phyloP scores from a whole-genome alignment of 2,888 invertebrate species.

The Dascillus cervinus region DNA sequence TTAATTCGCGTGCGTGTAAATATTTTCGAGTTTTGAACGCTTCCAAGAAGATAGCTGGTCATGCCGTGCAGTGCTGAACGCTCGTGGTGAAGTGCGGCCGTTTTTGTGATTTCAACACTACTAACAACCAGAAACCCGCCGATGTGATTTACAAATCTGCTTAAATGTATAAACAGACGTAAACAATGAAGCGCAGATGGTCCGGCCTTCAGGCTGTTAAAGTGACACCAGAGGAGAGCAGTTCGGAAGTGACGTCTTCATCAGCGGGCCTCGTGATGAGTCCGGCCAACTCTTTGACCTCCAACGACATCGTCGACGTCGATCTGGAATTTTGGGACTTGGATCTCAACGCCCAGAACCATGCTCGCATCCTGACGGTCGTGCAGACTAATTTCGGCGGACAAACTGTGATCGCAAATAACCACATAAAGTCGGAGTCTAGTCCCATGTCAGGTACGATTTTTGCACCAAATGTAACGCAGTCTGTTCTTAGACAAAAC shows the following conservation, averaged over 20 bases:
- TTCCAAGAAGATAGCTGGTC: no score
- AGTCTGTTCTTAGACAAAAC: no score
- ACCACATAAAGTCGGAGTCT: slow-evolving; percentile 18
- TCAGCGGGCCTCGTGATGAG: slow-evolving; percentile 67
- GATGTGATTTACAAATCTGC: no score
- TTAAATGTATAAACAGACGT: no score
- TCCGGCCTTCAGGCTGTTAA: slow-evolving; percentile 59
- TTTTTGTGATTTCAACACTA: no score
- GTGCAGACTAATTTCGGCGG: slow-evolving; percentile 38
- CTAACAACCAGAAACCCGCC: no score
- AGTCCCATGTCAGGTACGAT: slow-evolving; percentile 38
- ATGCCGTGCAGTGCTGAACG: no score
- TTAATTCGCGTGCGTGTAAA: no score
- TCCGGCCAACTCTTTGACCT: slow-evolving; percentile 65
- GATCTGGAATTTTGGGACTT: slow-evolving; percentile 78
- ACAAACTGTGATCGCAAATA: slow-evolving; percentile 34
- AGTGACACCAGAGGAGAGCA: slow-evolving; percentile 63
- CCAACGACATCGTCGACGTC: slow-evolving; percentile 67
- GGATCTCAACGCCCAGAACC: slow-evolving; percentile 48
- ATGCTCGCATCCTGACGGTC: slow-evolving; percentile 27
- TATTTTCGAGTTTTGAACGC: no score
- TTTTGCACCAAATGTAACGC: not conserved
- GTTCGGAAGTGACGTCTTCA: slow-evolving; percentile 68
- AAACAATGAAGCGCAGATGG: slow-evolving; percentile 76
- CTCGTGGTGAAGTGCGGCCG: slow-evolving; percentile 4